Base-by-base conservation (phyloP, 2,888 invertebrate species). In the Erannis defoliaria region DNA sequence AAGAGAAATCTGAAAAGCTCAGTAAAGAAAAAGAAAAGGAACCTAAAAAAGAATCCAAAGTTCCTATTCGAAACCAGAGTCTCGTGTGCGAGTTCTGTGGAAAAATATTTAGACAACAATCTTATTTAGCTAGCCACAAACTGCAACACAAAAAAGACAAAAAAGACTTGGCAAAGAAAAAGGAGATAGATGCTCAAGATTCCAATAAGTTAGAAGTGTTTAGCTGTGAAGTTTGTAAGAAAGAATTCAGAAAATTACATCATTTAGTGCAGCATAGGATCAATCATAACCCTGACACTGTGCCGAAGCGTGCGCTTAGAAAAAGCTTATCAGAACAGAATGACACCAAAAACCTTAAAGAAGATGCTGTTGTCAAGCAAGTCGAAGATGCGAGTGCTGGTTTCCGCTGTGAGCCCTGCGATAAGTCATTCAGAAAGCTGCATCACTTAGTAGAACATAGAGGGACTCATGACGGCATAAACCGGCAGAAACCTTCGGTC, bases 361-460 rank as follows among this genome's bases (percentile, higher is more conserved):
- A 77, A 35, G 73, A 75, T 2, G 66, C 62, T 45, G 59, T 62
- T 43, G 46, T 72, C 8, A 89, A 86, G 67, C 76, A 75, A 62
- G 75, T 53, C n/a, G 89, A 89, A 18, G 91, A 92, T 56, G 75
- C 80, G 6, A 88, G 86, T 59, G 87, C 91, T 8, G 93, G 88
- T 3, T 93, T 93, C 70, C 86, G 93, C 5, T 93, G 93, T 57
- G 93, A 93, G 64, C 90, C 90, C 9, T 93, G 93, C 46, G 93
- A 93, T 55, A 93, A 93, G 67, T 93, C 93, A 0, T 93, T 93
- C 61, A 84, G 93, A 62, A 93, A 93, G 69, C 71, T 93, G 6
- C 93, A 93, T 66, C 93, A 93, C 72, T 79, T 93, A 16, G 93
- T 93, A 6, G 93, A 93, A 68, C 93, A 93, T 33, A 82, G 93